These are phyloP conservation scores for Eristalis pertinax DNA, from an alignment of 2,888 invertebrate species.

Conservation along the genomic window DNA sequence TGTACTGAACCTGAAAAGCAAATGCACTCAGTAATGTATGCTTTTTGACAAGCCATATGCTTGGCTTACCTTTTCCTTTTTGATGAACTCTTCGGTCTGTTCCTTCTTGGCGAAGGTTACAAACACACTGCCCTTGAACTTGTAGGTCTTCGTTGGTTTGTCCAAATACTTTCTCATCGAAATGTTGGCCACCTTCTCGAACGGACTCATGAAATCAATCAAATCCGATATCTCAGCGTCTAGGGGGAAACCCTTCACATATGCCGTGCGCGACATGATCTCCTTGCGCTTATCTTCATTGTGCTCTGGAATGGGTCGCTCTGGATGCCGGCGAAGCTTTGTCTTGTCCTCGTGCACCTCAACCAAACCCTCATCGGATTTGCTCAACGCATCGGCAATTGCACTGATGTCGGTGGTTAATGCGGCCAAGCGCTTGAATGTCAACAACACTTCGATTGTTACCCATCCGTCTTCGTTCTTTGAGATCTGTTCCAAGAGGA, in stretches of 20 bases:
- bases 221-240: constrained; percentile 87
- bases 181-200: constrained; percentile 87
- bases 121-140: constrained; percentile 96
- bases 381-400: constrained; percentile 89
- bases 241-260: constrained; percentile 93
- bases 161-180: constrained; percentile 85
- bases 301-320: constrained; percentile 88
- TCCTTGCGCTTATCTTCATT: constrained; percentile 92
- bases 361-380: constrained; percentile 87
- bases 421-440: constrained; percentile 92
- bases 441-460: constrained; percentile 90
- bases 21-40: not conserved
- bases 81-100: constrained; percentile 90
- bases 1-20: constrained; percentile 84
- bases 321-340: constrained; percentile 87
- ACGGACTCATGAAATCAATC: constrained; percentile 87
- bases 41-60: not conserved
- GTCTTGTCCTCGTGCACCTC: constrained; percentile 85
- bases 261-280: constrained; percentile 89
- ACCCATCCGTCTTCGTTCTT: constrained; percentile 97
- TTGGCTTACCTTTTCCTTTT: constrained; percentile 83
- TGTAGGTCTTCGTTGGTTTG: constrained; percentile 84
- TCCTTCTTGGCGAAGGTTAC: constrained; percentile 92
- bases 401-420: constrained; percentile 86
- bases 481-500: constrained; percentile 92